Evolutionary conservation across 2,888 invertebrate genomes (phyloP).

Genomic region (Copidosoma aretas): DNA sequence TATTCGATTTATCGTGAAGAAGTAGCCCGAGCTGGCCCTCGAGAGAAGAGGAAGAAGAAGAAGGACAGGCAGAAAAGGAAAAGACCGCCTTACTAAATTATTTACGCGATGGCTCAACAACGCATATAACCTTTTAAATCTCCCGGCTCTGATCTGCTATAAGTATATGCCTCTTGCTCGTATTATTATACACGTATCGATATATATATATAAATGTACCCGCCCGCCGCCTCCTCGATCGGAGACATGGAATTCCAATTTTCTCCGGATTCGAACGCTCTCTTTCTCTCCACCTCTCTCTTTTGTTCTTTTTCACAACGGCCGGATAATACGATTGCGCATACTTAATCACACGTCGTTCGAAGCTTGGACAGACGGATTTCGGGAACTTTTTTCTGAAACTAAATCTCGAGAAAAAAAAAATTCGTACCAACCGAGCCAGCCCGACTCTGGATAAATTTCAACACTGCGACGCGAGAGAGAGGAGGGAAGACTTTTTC

Average conservation of each 20-base stretch:
- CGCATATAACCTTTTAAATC: conserved; percentile 44
- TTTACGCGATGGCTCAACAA: conserved; percentile 34
- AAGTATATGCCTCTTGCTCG: neutral
- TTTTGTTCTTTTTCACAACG: too few relatives aligned
- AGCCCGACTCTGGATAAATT: too few relatives aligned
- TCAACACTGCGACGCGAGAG: too few relatives aligned
- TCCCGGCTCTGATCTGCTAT: conserved; percentile 13
- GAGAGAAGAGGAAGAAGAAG: neutral
- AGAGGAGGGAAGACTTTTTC: too few relatives aligned
- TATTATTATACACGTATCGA: neutral
- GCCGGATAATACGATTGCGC: too few relatives aligned
- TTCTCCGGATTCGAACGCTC: neutral
- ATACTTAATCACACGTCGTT: too few relatives aligned
- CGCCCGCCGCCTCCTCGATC: too few relatives aligned
- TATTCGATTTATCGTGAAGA: neutral
- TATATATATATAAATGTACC: too few relatives aligned
- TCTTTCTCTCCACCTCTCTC: neutral
- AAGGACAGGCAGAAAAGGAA: neutral
- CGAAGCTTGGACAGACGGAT: too few relatives aligned
- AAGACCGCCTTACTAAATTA: conserved; percentile 29
- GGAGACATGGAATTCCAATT: conserved; percentile 11
- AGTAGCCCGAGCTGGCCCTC: conserved; percentile 1
- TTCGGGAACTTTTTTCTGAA: too few relatives aligned
- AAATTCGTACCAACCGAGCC: too few relatives aligned
- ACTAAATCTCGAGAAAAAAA: too few relatives aligned